Conservation (phyloP, 2,113 vertebrate species). For the Suricata suricatta region DNA sequence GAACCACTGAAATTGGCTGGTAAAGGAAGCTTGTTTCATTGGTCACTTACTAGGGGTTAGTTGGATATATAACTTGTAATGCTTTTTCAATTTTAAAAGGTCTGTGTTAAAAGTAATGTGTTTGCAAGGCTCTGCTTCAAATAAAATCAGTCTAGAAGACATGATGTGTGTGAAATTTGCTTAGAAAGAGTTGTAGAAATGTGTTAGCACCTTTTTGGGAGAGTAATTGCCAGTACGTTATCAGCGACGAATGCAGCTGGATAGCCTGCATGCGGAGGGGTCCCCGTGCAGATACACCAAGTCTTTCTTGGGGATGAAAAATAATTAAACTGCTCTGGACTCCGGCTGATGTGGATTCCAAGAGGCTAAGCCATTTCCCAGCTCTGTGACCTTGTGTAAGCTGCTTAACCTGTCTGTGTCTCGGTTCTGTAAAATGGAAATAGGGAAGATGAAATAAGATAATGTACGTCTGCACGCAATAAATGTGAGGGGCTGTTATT, state of each 20-base stretch:
- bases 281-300: background rate
- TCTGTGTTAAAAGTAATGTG: conserved; percentile 37
- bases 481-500: background rate
- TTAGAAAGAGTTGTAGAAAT: conserved; percentile 16
- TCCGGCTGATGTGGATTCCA: background rate
- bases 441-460: background rate
- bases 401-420: background rate
- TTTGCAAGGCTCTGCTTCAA: conserved; percentile 53
- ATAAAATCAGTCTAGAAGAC: conserved; percentile 53
- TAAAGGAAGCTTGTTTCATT: conserved; percentile 57
- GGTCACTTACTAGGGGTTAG: conserved; percentile 64
- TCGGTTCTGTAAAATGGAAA: background rate
- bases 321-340: background rate
- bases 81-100: conserved; percentile 66
- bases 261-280: accelerated
- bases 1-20: background rate
- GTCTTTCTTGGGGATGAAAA: background rate
- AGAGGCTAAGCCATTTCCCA: background rate
- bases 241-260: background rate
- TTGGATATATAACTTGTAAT: background rate
- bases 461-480: background rate
- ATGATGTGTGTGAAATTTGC: conserved; percentile 72
- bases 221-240: background rate
- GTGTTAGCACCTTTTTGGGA: background rate
- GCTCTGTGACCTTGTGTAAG: background rate